Base-by-base conservation (phyloP, 2,888 invertebrate genomes). In the Charanyca ferruginea region DNA sequence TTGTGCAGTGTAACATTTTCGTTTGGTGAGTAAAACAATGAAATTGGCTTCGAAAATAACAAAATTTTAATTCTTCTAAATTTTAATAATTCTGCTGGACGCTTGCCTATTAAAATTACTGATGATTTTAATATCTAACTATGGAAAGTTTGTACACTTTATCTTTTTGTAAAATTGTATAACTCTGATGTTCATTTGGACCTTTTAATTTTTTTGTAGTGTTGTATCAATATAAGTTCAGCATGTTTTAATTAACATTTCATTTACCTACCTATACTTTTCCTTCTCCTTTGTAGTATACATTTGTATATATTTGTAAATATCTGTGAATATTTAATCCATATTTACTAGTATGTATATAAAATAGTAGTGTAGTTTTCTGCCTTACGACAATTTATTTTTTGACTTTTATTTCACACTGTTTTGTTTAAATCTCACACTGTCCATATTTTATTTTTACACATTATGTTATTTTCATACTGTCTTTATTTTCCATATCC, bases 81-180 rank as follows among this genome's bases (percentile, higher is more conserved):
- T 69, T 66, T 1, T 28, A 73, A 75, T 70, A 73, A 82, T 73
- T 72, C 13, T 55, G 67, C 79, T 83, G 55, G 57, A 70, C 8
- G 80, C 82, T 74, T 78, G 77, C 78, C 80, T 81, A 72, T 71
- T 81, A 80, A 83, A 83, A 70, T 23, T 73, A 83, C 79, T 81
- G 83, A 83, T 83, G 20, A 68, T 51, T 62, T 70, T 76, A 79
- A 81, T 78, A 57, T 47, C 49, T 74, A 41, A 79, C 68, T 64
- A 18, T 0, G 55, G 8, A 73, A 11, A n/a, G 22, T 44, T 48
- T 58, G 58, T 66, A 62, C 45, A 75, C 53, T 61, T 20, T 57
- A 65, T 25, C 22, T 57, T 32, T 41, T 58, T 47, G 35, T 62
- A 42, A 59, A 49, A 49, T 59, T 63, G 35, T 60, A 25, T 49